phyloP scores from a whole-genome alignment of 2,113 vertebrate genomes.

The Colistium nudipinnis region DNA sequence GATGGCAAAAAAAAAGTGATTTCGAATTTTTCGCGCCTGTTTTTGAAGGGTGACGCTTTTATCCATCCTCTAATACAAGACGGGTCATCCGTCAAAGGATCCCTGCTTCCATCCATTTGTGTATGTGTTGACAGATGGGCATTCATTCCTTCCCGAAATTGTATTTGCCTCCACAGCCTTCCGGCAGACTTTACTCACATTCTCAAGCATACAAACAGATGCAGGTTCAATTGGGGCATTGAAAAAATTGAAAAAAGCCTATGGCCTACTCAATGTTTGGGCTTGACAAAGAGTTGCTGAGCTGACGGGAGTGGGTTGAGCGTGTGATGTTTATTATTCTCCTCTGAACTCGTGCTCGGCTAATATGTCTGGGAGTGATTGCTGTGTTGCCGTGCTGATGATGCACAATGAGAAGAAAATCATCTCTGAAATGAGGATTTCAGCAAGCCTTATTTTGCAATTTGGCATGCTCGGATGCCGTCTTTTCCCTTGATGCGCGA shows the following conservation, averaged over 20 bases:
- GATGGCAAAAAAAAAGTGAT: not conserved
- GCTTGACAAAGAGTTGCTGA: constrained; percentile 49
- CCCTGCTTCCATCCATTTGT: constrained; percentile 9
- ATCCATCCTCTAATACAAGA: constrained; percentile 14
- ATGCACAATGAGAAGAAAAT: constrained; percentile 59
- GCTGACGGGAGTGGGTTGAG: constrained; percentile 55
- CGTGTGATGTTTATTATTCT: constrained; percentile 69
- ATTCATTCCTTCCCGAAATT: constrained; percentile 36
- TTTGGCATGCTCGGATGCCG: constrained; percentile 51
- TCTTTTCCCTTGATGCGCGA: constrained; percentile 40
- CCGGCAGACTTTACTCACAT: constrained; percentile 51
- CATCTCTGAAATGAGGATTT: constrained; percentile 57
- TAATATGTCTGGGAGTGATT: constrained; percentile 61
- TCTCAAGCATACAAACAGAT: constrained; percentile 33
- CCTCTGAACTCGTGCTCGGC: constrained; percentile 63
- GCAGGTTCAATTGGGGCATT: constrained; percentile 56
- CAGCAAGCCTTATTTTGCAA: constrained; percentile 47
- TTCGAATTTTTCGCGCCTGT: constrained; percentile 1
- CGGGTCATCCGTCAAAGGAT: constrained; percentile 26
- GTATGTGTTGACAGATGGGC: constrained; percentile 25
- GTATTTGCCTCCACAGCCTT: constrained; percentile 36
- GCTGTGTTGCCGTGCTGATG: constrained; percentile 51
- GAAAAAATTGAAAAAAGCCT: constrained; percentile 61
- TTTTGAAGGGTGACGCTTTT: constrained; percentile 26
- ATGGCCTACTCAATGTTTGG: constrained; percentile 62